Evolutionary conservation across 1,140 invertebrate species (phyloP).

Genomic region (Neodiprion virginianus): DNA sequence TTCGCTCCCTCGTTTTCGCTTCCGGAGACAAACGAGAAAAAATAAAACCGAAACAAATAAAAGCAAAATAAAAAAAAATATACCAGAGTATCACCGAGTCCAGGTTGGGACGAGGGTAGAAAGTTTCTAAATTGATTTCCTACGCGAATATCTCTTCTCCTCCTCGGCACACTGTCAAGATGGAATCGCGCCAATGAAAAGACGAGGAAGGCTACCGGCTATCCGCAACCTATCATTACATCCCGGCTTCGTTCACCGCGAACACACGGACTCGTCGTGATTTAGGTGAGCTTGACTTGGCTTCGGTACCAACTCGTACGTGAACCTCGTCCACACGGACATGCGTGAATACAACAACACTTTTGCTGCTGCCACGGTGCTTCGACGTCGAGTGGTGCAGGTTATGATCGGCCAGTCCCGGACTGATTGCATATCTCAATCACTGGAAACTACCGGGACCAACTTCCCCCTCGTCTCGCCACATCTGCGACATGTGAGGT

Average conservation of each 20-base stretch:
- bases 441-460: constrained; percentile 47
- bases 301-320: background rate
- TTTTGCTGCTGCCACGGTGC: background rate
- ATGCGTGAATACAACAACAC: background rate
- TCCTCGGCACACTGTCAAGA: background rate
- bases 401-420: constrained; percentile 11
- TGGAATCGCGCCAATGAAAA: constrained; percentile 1
- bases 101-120: too few relatives aligned
- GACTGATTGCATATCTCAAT: constrained; percentile 49
- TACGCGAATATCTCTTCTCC: background rate
- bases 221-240: background rate
- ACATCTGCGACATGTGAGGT: constrained; percentile 48
- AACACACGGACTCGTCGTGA: background rate
- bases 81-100: too few relatives aligned
- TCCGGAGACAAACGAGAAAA: too few relatives aligned
- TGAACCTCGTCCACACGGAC: background rate
- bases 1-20: too few relatives aligned
- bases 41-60: too few relatives aligned
- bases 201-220: background rate
- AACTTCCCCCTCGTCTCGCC: constrained; percentile 31
- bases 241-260: background rate
- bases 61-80: too few relatives aligned
- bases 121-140: background rate
- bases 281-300: background rate
- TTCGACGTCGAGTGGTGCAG: background rate